Base-by-base conservation (phyloP, 2,888 invertebrate genomes). In the Drosophila aldrichi region DNA sequence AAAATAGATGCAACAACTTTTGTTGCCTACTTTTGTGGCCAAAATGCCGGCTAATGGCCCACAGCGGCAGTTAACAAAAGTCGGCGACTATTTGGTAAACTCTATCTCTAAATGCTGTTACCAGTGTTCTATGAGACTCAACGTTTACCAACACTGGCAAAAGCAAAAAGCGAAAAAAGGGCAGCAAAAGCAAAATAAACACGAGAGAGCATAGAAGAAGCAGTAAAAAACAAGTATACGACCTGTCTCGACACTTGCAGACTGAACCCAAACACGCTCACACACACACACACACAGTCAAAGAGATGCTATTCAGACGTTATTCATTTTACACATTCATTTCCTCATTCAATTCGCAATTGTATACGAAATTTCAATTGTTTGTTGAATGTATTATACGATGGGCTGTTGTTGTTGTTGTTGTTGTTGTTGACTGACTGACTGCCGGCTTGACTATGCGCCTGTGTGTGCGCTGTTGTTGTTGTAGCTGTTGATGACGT, bases 331-430 rank as follows among this genome's bases (percentile, higher is more conserved):
- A 88, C 86, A 89, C 88, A 86, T 86, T 89, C 86, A 87, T 89
- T 87, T 87, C 88, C 88, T 82, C 90, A 89, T 87, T 89, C 86
- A 87, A 88, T 87, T 89, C 86, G 88, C 90, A 87, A 87, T 87
- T 87, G 90, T 87, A 87, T 89, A 89, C 90, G 88, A 87, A 87
- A 85, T 87, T 89, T 85, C 84, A 85, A 85, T 85, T 85, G 84
- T 85, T 85, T 85, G 84, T 84, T 89, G 88, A 83, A 84, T 89
- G 84, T 86, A 88, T 84, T 84, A 78, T 88, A 73, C 80, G 85
- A 59, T 63, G 74, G 60, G 60, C 70, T 38, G 38, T 44, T 44
- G 22, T 46, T 34, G 44, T 36, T 57, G 29, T 29, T n/a, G n/a
- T n/a, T n/a, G n/a, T n/a, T 29, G 29, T n/a, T 46, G 49, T n/a